Evolutionary conservation across 2,888 invertebrate species (phyloP).

Genomic region (Candidula unifasciata): DNA sequence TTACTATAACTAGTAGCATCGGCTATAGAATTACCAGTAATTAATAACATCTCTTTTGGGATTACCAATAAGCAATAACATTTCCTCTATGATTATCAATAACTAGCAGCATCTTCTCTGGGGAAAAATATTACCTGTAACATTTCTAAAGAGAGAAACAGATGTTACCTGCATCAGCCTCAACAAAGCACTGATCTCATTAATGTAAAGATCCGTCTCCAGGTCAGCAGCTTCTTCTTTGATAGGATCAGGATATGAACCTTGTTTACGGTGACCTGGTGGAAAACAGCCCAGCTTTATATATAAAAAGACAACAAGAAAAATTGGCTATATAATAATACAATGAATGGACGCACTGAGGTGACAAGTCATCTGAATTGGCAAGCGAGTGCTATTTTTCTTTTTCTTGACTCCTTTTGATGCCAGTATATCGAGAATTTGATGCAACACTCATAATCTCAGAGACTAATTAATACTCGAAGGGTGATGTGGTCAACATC

Average conservation of each 20-base stretch:
- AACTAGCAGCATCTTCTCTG: slow-evolving; percentile 83
- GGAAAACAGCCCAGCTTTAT: not conserved
- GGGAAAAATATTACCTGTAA: not conserved
- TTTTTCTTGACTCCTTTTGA: no score
- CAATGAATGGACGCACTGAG: not conserved
- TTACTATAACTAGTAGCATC: no score
- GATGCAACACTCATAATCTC: no score
- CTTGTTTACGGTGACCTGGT: slow-evolving; percentile 67
- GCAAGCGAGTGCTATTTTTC: no score
- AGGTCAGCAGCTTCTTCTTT: slow-evolving; percentile 85
- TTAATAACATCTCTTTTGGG: slow-evolving; percentile 83
- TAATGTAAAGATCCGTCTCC: slow-evolving; percentile 90
- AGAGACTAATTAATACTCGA: no score
- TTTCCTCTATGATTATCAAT: not conserved
- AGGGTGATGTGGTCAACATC: no score
- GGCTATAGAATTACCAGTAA: slow-evolving; percentile 56
- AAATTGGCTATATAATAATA: not conserved
- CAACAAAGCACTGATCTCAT: slow-evolving; percentile 88
- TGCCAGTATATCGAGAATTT: no score
- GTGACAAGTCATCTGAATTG: no score
- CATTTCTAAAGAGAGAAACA: not conserved
- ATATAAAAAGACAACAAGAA: no score
- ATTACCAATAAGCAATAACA: not conserved
- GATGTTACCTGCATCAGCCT: slow-evolving; percentile 86
- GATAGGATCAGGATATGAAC: slow-evolving; percentile 79